Percentiles rank a stretch among this genome's conserved stretches.
Evolutionary conservation across 2,113 vertebrate species (phyloP).

Genomic region (Larimichthys crocea): DNA sequence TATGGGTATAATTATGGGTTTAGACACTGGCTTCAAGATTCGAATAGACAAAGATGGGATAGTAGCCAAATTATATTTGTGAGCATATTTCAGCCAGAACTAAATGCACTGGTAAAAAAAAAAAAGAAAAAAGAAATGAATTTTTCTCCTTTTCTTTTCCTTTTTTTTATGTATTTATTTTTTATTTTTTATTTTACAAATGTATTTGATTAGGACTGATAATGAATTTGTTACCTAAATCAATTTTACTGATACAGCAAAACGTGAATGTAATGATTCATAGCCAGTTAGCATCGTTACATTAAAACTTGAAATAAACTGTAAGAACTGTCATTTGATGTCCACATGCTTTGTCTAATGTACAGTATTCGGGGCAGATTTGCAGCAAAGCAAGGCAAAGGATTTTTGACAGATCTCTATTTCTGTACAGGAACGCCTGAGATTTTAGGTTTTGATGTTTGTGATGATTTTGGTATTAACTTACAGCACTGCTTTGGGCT

Average conservation of each 20-base stretch:
- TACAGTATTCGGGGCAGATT: too few relatives aligned
- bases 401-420: neutral
- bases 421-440: too few relatives aligned
- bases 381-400: neutral
- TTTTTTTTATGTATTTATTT: too few relatives aligned
- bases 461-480: constrained; percentile 68
- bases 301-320: neutral
- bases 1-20: neutral
- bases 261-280: neutral
- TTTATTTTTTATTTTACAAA: neutral
- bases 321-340: neutral
- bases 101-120: neutral
- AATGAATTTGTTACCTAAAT: neutral
- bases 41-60: neutral
- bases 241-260: neutral
- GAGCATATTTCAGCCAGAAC: neutral
- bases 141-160: too few relatives aligned
- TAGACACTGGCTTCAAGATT: neutral
- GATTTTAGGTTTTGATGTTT: neutral
- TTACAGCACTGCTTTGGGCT: constrained; percentile 94
- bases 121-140: too few relatives aligned
- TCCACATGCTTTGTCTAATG: neutral
- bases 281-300: neutral
- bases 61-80: neutral
- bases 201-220: neutral